Evolutionary conservation across 2,888 invertebrate genomes (phyloP).

Genomic region (Hoplodrina blanda): DNA sequence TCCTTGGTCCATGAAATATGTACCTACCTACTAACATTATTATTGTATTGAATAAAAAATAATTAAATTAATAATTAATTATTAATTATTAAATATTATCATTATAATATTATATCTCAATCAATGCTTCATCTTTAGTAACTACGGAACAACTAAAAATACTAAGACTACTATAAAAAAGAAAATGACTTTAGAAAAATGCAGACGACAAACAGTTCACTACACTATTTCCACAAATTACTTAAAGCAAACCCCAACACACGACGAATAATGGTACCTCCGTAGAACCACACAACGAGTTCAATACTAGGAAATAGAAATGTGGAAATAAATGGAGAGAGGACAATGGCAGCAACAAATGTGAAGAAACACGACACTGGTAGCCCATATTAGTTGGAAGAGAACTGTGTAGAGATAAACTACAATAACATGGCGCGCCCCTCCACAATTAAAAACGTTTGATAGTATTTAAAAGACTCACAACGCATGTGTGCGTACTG

Average conservation of each 20-base stretch:
- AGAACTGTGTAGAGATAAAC: conserved; percentile 31
- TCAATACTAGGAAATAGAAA: conserved; percentile 40
- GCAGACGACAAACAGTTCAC: neutral
- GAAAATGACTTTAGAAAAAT: neutral
- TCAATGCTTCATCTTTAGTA: neutral
- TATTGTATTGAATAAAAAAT: too few relatives aligned
- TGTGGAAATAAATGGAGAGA: conserved; percentile 41
- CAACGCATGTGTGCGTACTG: too few relatives aligned
- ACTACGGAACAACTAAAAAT: neutral
- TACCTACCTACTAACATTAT: too few relatives aligned
- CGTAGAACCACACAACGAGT: conserved; percentile 13
- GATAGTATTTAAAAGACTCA: too few relatives aligned
- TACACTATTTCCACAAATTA: conserved; percentile 20
- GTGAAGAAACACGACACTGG: conserved; percentile 46
- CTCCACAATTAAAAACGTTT: too few relatives aligned
- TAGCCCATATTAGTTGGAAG: conserved; percentile 49
- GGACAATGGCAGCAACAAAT: conserved; percentile 49
- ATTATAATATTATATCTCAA: too few relatives aligned
- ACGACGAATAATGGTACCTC: conserved; percentile 5
- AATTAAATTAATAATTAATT: too few relatives aligned
- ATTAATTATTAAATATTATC: too few relatives aligned
- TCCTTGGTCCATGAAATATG: too few relatives aligned
- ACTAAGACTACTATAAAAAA: neutral
- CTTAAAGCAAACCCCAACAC: neutral
- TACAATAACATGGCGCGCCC: too few relatives aligned